Evolutionary conservation across 2,113 vertebrate genomes (phyloP).

Genomic region (Fukomys damarensis): DNA sequence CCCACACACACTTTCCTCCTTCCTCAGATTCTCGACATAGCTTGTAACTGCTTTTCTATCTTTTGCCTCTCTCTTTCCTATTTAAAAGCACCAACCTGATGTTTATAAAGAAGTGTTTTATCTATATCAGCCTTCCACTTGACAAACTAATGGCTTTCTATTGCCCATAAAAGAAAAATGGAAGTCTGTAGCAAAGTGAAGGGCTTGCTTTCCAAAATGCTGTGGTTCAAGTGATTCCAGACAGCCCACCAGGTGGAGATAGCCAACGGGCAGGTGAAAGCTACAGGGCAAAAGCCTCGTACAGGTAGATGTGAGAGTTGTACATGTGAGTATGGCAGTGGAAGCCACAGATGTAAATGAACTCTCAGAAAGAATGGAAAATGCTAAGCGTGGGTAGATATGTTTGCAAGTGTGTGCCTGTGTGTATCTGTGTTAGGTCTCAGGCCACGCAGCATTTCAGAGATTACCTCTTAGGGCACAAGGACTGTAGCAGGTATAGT

Average conservation of each 20-base stretch:
- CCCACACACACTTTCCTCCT: not conserved
- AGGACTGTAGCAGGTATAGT: not conserved
- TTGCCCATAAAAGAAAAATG: not conserved
- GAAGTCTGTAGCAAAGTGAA: not conserved
- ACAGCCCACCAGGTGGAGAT: not conserved
- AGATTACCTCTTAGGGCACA: not conserved
- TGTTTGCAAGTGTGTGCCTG: rapidly evolving
- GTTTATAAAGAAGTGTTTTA: constrained; percentile 17
- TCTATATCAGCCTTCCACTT: not conserved
- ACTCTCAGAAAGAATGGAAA: not conserved
- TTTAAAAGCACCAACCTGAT: constrained; percentile 37
- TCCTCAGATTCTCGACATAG: not conserved
- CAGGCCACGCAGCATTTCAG: not conserved
- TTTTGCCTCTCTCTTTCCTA: not conserved
- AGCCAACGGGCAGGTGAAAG: not conserved
- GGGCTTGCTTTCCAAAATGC: not conserved
- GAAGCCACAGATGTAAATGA: not conserved
- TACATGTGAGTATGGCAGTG: not conserved
- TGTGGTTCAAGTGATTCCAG: not conserved
- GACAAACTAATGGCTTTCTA: not conserved
- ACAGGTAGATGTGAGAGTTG: not conserved
- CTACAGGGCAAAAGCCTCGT: not conserved
- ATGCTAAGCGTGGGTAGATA: rapidly evolving
- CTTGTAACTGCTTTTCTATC: not conserved
- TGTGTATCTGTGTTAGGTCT: not conserved